A percentile compares a stretch with the other conserved stretches of the same genome.
phyloP scores from a whole-genome alignment of 2,113 vertebrate species.

The Phalacrocorax aristotelis region DNA sequence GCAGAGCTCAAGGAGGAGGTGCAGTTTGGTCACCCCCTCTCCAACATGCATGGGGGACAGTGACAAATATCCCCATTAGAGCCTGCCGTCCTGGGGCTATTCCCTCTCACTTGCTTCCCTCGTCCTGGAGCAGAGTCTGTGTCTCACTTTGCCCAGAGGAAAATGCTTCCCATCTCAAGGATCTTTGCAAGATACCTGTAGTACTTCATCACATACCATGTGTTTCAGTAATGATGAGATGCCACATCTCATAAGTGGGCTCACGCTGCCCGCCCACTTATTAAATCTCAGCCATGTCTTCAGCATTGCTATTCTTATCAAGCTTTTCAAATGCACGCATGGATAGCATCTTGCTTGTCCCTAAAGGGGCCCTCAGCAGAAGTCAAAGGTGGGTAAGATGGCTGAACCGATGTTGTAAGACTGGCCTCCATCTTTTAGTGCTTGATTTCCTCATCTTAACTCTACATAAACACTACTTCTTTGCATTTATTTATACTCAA shows the following conservation, averaged over 20 bases:
- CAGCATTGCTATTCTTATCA: neutral
- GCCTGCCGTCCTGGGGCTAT: neutral
- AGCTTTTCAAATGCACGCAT: neutral
- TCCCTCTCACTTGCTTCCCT: neutral
- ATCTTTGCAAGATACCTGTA: neutral
- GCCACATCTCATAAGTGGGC: neutral
- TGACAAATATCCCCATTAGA: neutral
- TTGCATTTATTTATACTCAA: slow-evolving; percentile 52
- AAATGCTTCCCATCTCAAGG: neutral
- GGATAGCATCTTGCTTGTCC: neutral
- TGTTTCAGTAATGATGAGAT: fast-evolving
- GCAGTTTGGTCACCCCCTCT: neutral
- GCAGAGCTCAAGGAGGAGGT: neutral
- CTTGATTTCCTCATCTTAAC: slow-evolving; percentile 38
- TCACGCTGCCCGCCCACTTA: fast-evolving
- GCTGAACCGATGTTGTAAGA: neutral
- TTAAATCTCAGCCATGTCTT: neutral
- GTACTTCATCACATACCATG: neutral
- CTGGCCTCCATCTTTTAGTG: neutral
- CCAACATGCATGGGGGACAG: fast-evolving
- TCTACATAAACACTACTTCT: slow-evolving; percentile 46
- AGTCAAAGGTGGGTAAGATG: neutral
- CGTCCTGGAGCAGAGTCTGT: neutral
- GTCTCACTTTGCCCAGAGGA: neutral
- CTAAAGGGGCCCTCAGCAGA: neutral